A percentile compares a stretch with the other conserved stretches of the same genome.
Conservation (phyloP, 2,888 invertebrate species). For the Drosophila basisetae region DNA sequence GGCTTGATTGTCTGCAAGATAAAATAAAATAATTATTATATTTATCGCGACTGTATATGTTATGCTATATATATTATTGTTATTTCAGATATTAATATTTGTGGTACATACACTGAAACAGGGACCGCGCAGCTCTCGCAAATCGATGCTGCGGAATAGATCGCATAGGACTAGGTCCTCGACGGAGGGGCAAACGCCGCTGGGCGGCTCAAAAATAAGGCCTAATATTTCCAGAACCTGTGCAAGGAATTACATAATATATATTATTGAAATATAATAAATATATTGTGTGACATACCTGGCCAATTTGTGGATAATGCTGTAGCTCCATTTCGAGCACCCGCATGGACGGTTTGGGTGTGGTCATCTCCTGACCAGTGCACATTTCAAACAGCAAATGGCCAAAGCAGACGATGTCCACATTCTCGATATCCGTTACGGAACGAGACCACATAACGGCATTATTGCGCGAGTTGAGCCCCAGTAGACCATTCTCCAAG, state of each 20-base stretch:
- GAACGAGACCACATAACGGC: slow-evolving; percentile 86
- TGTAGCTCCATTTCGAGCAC: slow-evolving; percentile 90
- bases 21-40: no score
- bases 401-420: slow-evolving; percentile 91
- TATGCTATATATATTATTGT: neutral
- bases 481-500: slow-evolving; percentile 93
- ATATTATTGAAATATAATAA: neutral
- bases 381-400: slow-evolving; percentile 97
- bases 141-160: slow-evolving; percentile 94
- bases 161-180: slow-evolving; percentile 93
- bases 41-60: no score
- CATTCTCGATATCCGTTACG: slow-evolving; percentile 86
- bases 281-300: slow-evolving; percentile 24
- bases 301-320: slow-evolving; percentile 89
- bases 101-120: slow-evolving; percentile 89
- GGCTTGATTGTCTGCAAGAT: slow-evolving; percentile 85
- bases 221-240: slow-evolving; percentile 92
- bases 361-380: slow-evolving; percentile 92
- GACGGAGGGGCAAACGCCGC: slow-evolving; percentile 89
- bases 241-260: slow-evolving; percentile 73
- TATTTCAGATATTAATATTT: neutral
- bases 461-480: slow-evolving; percentile 88
- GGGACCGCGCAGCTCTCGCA: slow-evolving; percentile 94
- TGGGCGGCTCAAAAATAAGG: slow-evolving; percentile 90
- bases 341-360: slow-evolving; percentile 90